Conservation (phyloP, 2,888 invertebrate species). For the Adelognathus sp. region DNA sequence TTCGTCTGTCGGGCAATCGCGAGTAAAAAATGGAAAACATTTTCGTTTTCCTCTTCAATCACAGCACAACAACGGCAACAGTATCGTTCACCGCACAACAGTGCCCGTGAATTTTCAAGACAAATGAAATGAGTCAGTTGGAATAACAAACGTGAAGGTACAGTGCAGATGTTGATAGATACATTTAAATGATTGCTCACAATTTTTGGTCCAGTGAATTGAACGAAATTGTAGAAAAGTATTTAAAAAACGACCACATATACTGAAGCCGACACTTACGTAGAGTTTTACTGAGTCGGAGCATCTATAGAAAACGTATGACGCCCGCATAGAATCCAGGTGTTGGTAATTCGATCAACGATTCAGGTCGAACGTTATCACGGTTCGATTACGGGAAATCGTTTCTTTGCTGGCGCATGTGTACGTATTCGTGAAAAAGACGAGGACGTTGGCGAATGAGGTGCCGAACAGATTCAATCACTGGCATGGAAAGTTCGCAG, state of each 20-base stretch:
- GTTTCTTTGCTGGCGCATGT: not conserved
- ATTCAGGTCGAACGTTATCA: slow-evolving; percentile 52
- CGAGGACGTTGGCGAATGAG: not conserved
- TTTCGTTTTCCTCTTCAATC: too few species aligned
- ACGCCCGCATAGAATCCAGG: slow-evolving; percentile 46
- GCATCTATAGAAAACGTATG: slow-evolving; percentile 11
- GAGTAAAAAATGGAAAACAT: too few species aligned
- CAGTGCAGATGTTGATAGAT: not conserved
- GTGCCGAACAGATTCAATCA: not conserved
- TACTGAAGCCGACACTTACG: not conserved
- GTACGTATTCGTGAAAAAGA: slow-evolving; percentile 8
- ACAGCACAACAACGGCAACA: too few species aligned
- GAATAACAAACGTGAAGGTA: not conserved
- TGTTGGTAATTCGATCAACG: slow-evolving; percentile 39
- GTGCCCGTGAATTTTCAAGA: too few species aligned
- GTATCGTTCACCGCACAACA: too few species aligned
- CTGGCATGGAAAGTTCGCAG: not conserved
- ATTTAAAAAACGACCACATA: not conserved
- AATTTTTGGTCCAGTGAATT: not conserved
- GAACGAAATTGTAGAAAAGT: not conserved
- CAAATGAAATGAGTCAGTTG: not conserved
- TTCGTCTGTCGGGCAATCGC: too few species aligned
- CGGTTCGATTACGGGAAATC: slow-evolving; percentile 42
- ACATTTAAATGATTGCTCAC: not conserved
- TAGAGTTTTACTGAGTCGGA: slow-evolving; percentile 27